Conservation (phyloP, 2,797 vertebrate genomes). For the Anguilla obscura region DNA sequence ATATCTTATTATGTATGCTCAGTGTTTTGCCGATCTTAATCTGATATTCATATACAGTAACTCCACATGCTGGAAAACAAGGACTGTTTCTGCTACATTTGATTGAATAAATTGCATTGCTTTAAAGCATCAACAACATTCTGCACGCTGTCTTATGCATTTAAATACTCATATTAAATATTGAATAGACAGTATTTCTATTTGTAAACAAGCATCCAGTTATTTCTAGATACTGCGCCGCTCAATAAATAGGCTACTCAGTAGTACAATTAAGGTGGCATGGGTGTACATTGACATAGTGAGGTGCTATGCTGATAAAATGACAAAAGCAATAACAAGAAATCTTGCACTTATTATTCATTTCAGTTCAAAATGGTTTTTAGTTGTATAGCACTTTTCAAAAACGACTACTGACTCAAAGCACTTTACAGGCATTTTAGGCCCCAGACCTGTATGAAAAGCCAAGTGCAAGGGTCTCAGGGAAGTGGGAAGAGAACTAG, state of each 20-base stretch:
- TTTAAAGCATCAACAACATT: constrained; percentile 11
- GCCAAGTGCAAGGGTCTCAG: neutral
- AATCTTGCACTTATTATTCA: no score
- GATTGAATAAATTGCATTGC: neutral
- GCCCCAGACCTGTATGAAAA: neutral
- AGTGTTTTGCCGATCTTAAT: neutral
- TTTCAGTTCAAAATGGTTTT: neutral
- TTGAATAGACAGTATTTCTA: neutral
- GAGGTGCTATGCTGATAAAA: no score
- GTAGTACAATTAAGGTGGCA: neutral
- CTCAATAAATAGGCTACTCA: neutral
- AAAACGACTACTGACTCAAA: neutral
- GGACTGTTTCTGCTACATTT: neutral
- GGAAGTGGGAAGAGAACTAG: neutral
- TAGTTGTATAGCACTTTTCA: neutral
- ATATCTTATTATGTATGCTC: neutral
- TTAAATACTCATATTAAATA: constrained; percentile 18
- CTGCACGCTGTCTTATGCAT: neutral
- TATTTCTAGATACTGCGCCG: neutral
- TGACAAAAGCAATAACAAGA: no score
- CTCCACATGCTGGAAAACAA: neutral
- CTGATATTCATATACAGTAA: neutral
- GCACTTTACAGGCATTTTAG: neutral
- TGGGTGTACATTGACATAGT: neutral
- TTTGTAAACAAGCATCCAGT: constrained; percentile 11